These are phyloP conservation scores for Myotis lucifugus DNA, from an alignment of 2,113 vertebrate species.

Conservation along the genomic window DNA sequence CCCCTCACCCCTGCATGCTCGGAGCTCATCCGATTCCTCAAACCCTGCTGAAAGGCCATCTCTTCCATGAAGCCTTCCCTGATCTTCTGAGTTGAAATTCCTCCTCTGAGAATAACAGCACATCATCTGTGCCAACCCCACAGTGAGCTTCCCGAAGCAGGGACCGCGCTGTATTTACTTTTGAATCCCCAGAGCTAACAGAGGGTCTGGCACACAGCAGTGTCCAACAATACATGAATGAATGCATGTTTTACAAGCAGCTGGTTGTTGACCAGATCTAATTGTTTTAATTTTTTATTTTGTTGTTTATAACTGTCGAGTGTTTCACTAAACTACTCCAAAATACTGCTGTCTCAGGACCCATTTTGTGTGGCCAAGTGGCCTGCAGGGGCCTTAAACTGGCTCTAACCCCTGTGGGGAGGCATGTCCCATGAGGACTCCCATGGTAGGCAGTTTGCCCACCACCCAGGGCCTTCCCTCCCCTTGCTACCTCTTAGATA, in stretches of 20 bases:
- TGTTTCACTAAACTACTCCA: neutral
- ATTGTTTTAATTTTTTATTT: constrained; percentile 31
- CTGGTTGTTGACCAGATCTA: neutral
- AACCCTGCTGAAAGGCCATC: neutral
- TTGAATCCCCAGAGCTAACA: neutral
- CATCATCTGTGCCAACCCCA: neutral
- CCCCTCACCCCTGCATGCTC: neutral
- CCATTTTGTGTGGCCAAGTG: neutral
- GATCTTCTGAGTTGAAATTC: neutral
- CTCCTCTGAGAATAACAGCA: neutral
- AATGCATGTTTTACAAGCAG: neutral
- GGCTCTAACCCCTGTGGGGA: neutral
- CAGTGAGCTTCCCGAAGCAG: constrained; percentile 28
- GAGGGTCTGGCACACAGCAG: neutral
- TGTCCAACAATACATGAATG: neutral
- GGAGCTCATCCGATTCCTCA: neutral
- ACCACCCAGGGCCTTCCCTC: neutral
- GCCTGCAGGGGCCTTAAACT: neutral
- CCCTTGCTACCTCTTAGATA: neutral
- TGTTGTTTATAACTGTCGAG: neutral
- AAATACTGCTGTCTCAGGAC: neutral
- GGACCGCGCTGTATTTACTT: neutral
- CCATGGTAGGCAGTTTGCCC: neutral
- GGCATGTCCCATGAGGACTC: too few relatives aligned
- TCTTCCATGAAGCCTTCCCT: neutral